phyloP scores from a whole-genome alignment of 2,797 vertebrate species.

The Rallus crepitans region DNA sequence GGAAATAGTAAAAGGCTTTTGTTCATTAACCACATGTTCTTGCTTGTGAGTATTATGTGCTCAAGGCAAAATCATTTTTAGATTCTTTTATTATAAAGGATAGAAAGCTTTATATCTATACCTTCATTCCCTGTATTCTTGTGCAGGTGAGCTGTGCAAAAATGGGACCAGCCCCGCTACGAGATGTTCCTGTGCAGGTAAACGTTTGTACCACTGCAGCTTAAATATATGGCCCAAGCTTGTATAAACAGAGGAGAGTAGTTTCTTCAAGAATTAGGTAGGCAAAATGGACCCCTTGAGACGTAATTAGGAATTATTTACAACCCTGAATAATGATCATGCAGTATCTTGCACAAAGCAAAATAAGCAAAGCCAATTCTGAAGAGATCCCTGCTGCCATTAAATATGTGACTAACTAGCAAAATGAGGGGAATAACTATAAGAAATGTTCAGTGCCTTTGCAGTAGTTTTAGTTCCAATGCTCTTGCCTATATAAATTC shows the following conservation, averaged over 20 bases:
- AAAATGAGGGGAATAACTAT: constrained; percentile 54
- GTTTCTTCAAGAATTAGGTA: constrained; percentile 56
- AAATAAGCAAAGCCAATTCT: constrained; percentile 65
- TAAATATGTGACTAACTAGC: constrained; percentile 72
- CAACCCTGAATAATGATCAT: constrained; percentile 59
- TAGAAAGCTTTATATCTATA: not conserved
- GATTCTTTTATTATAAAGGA: not conserved
- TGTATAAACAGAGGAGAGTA: constrained; percentile 58
- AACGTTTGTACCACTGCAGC: not conserved
- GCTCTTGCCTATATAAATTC: constrained; percentile 9
- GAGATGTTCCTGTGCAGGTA: not conserved
- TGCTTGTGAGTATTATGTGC: constrained; percentile 3
- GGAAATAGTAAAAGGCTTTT: constrained; percentile 66
- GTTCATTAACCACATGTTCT: constrained; percentile 71
- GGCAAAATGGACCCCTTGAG: constrained; percentile 68
- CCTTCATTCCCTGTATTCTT: not conserved
- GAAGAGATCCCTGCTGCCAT: constrained; percentile 57
- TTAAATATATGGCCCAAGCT: constrained; percentile 49
- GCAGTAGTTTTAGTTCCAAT: constrained; percentile 11
- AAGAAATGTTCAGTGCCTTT: constrained; percentile 44
- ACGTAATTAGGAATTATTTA: constrained; percentile 74
- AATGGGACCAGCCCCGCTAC: not conserved
- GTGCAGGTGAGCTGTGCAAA: not conserved
- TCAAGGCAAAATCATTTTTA: constrained; percentile 35
- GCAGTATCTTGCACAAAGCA: constrained; percentile 68